Evolutionary conservation across 2,888 invertebrate species (phyloP), one percentile per base, ranked within the genome.

Genomic region (Anthophora plumipes): DNA sequence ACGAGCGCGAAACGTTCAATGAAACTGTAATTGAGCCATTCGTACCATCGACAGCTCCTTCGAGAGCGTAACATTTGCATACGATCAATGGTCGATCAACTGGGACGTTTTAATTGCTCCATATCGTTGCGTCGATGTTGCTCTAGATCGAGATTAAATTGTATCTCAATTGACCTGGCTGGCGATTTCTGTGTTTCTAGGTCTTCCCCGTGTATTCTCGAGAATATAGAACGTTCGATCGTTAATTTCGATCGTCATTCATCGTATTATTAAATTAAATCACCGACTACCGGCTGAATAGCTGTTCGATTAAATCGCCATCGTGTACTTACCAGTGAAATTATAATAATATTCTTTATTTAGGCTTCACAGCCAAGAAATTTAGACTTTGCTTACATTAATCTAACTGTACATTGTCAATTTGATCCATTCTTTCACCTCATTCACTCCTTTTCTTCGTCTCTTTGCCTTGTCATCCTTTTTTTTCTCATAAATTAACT

Each of bases 81-180:
- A 54, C 43, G 46, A 59, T 69, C 46, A 37, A 66, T 67, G 39
- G 39, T n/a, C 54, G 54, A 67, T 67, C 25, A 46, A 55, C 41
- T 22, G n/a, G 63, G 59, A 70, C 60, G 39, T 50, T 41, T 60
- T 70, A 61, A 71, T 71, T 52, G 61, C 52, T 43, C 31, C 31
- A 9, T 31, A 43, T 71, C 41, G 41, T n/a, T 52, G 17, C n/a
- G 4, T 0, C 14, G 25, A 43, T 20, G 37, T 11, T 46, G 48
- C 37, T 48, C 59, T 9, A 22, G 22, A 69, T 48, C 5, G 8
- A 22, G 54, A 59, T 69, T 50, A 37, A 59, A 69, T 69, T 48
- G 60, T 25, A 12, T 14, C 8, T 41, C 61, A 20, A 61, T 63
- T 31, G 63, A 20, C 52, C 54, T 22, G 17, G 11, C 63, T 43